Evolutionary conservation across 2,888 invertebrate genomes (phyloP), one percentile per base, ranked within the genome.

Genomic region (Psylliodes chrysocephalus): DNA sequence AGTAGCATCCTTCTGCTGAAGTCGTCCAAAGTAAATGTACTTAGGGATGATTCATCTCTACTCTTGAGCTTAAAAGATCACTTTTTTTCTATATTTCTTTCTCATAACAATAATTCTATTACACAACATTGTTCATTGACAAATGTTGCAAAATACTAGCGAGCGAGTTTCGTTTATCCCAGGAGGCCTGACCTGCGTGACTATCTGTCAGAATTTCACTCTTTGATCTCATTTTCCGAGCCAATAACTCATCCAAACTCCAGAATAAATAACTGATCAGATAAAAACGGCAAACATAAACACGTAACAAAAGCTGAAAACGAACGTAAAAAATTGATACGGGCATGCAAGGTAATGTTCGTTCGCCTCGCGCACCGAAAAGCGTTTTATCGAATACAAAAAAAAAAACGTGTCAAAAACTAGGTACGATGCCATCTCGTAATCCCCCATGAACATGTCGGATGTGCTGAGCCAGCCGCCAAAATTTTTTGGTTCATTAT

Each of bases 241-340:
- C 44, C 42, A 55, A 60, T 64, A 56, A 60, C 42, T 64, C 64
- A 60, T 60, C 54, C 33, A 25, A 38, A 17, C 47, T 60, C 42
- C 54, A 15, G 54, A 60, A 47, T 51, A 52, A 46, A 63, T 38
- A 63, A 47, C 49, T 53, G 66, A 66, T 66, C 63, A 63, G 63
- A 63, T 63, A 60, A 60, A 63, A 62, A 44, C 40, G 22, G 22
- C 52, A 52, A 57, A 53, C 53, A 61, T 55, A 61, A 67, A 67
- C 54, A 62, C 51, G 40, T 56, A 57, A 61, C 60, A 62, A 67
- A 60, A 59, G 59, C 40, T 49, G 44, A 61, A 49, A 61, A 52
- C 60, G 44, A 28, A 49, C 51, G 30, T 67, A 67, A 70, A 69
- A 70, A 60, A 54, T 54, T 63, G 52, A 57, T 57, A 53, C n/a